phyloP scores from a whole-genome alignment of 2,888 invertebrate genomes.

The Scaptomyza caliginosa region DNA sequence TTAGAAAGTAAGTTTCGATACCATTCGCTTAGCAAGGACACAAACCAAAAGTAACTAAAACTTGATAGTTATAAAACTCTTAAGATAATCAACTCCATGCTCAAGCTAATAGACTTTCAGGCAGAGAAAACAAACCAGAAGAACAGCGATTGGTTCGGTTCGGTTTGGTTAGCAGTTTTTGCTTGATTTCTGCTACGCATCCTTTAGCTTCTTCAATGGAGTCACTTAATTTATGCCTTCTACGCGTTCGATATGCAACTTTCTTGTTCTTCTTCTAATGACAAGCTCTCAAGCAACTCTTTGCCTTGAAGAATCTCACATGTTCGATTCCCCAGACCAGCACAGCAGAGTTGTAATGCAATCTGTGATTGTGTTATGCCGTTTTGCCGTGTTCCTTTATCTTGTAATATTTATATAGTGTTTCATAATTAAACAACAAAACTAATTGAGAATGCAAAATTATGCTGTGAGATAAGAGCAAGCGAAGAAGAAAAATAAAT shows the following conservation, averaged over 20 bases:
- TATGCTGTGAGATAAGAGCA: slow-evolving; percentile 52
- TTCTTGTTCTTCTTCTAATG: slow-evolving; percentile 67
- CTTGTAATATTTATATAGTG: slow-evolving; percentile 61
- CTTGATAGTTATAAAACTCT: background rate
- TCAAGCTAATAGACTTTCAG: slow-evolving; percentile 3
- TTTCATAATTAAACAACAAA: slow-evolving; percentile 55
- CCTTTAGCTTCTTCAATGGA: slow-evolving; percentile 5
- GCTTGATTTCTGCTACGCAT: slow-evolving; percentile 34
- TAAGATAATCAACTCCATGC: slow-evolving; percentile 2
- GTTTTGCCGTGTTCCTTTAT: slow-evolving; percentile 43
- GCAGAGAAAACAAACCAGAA: background rate
- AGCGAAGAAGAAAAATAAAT: too few relatives aligned
- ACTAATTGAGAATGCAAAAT: slow-evolving; percentile 61
- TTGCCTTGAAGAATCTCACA: background rate
- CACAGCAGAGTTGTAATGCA: background rate
- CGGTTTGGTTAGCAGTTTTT: slow-evolving; percentile 45
- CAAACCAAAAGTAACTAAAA: too few relatives aligned
- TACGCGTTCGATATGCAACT: slow-evolving; percentile 71
- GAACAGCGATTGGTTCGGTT: slow-evolving; percentile 28
- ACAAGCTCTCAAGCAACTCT: slow-evolving; percentile 30
- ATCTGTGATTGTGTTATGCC: slow-evolving; percentile 13
- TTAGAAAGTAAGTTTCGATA: background rate
- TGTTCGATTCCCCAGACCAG: slow-evolving; percentile 33
- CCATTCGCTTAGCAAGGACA: too few relatives aligned
- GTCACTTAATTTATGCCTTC: slow-evolving; percentile 75